These are phyloP conservation scores for Drosophila eohydei DNA, from an alignment of 2,888 invertebrate species.

Conservation along the genomic window DNA sequence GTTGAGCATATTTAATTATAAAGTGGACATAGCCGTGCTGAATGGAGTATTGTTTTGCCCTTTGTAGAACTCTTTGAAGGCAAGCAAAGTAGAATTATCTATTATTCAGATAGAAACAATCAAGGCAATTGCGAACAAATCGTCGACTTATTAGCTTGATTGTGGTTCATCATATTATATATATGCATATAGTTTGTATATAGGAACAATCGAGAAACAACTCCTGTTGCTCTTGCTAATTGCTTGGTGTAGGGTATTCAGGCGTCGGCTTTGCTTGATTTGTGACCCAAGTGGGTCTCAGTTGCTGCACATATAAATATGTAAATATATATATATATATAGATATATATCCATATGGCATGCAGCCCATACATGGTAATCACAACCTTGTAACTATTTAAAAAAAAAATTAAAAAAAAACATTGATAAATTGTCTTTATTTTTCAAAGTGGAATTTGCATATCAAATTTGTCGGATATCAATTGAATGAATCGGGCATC, in stretches of 20 bases:
- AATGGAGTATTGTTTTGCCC: neutral
- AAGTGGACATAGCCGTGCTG: neutral
- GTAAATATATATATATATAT: neutral
- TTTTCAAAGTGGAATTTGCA: slow-evolving; percentile 11
- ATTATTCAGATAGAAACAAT: neutral
- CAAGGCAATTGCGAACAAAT: neutral
- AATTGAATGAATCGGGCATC: neutral
- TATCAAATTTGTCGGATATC: slow-evolving; percentile 1
- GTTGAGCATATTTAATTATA: neutral
- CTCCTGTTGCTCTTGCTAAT: neutral
- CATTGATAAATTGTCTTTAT: slow-evolving; percentile 2
- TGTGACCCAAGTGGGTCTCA: neutral
- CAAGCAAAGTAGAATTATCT: neutral
- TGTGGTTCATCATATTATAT: no score
- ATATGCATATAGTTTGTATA: neutral
- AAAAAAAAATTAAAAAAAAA: neutral
- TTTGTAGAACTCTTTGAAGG: neutral
- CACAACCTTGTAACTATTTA: neutral
- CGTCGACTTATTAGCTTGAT: no score
- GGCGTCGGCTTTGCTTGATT: neutral
- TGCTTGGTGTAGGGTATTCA: neutral
- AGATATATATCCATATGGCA: neutral
- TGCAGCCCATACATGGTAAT: slow-evolving; percentile 1
- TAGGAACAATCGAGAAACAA: neutral
- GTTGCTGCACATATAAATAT: neutral